A percentile compares a stretch with the other conserved stretches of the same genome.
phyloP scores from a whole-genome alignment of 2,888 invertebrate genomes.

The Dione juno region DNA sequence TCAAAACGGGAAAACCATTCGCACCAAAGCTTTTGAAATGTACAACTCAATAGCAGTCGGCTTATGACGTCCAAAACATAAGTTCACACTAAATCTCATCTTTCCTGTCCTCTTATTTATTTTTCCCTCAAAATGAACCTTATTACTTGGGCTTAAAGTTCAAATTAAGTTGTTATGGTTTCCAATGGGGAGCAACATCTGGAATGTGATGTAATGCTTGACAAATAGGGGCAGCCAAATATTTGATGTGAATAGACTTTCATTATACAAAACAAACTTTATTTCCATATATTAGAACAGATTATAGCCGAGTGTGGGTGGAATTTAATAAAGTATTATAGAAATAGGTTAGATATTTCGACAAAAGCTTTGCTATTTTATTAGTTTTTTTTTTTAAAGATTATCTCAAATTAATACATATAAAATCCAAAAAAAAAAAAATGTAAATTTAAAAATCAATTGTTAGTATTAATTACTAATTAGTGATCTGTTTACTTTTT shows the following conservation, averaged over 20 bases:
- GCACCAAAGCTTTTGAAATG: conserved; percentile 46
- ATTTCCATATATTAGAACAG: conserved; percentile 1
- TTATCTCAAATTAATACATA: no score
- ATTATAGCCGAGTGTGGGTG: conserved; percentile 8
- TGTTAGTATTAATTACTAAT: no score
- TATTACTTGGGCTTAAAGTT: conserved; percentile 17
- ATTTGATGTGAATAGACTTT: conserved; percentile 35
- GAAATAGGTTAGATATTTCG: conserved; percentile 12
- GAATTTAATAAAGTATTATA: neutral
- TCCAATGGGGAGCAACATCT: conserved; percentile 55
- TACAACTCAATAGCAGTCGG: conserved; percentile 59
- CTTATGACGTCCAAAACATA: conserved; percentile 68
- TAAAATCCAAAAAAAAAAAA: no score
- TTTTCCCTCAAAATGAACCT: conserved; percentile 5
- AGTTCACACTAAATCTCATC: conserved; percentile 56
- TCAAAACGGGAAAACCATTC: conserved; percentile 37
- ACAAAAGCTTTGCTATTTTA: neutral
- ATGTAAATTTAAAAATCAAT: no score
- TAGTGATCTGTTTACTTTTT: no score
- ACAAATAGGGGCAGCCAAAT: conserved; percentile 53
- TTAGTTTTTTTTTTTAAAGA: no score
- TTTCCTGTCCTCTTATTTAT: conserved; percentile 35
- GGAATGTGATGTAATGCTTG: conserved; percentile 69
- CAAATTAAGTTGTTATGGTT: conserved; percentile 28
- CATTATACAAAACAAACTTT: conserved; percentile 34